phyloP scores from a whole-genome alignment of 2,888 invertebrate species.

The Bimastos eiseni region DNA sequence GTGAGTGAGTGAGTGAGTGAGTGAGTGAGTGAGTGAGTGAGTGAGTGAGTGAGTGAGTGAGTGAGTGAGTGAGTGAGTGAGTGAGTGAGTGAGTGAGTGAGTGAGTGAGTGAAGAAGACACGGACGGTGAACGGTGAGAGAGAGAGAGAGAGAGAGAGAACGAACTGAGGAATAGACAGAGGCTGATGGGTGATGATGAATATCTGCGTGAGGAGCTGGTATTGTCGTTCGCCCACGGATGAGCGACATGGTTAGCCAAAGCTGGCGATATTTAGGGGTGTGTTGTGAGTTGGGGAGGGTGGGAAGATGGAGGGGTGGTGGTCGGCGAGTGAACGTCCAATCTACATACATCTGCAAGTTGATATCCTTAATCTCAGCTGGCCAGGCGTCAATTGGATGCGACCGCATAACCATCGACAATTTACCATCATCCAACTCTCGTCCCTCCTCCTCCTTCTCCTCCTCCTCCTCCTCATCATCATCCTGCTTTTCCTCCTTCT shows the following conservation, averaged over 20 bases:
- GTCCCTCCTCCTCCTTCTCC: not conserved
- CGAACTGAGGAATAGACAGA: not conserved
- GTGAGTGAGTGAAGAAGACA: no score
- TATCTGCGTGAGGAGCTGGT: not conserved
- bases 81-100: no score
- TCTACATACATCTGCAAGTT: slow-evolving; percentile 13
- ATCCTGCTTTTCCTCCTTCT: not conserved
- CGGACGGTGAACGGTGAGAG: not conserved
- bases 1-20: no score
- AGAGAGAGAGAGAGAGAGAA: not conserved
- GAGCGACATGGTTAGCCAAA: not conserved
- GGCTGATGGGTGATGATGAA: not conserved
- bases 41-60: no score
- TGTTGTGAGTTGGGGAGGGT: not conserved
- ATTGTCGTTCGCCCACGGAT: not conserved
- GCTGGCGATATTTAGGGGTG: not conserved
- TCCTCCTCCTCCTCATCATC: not conserved
- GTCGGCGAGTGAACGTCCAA: not conserved
- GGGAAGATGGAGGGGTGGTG: not conserved
- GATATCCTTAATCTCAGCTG: not conserved
- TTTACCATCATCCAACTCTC: not conserved
- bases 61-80: no score
- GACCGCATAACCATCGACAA: not conserved
- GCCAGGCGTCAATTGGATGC: slow-evolving; percentile 13
- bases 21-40: no score